Evolutionary conservation across 2,113 vertebrate species (phyloP).

Genomic region (Oryzias celebensis): DNA sequence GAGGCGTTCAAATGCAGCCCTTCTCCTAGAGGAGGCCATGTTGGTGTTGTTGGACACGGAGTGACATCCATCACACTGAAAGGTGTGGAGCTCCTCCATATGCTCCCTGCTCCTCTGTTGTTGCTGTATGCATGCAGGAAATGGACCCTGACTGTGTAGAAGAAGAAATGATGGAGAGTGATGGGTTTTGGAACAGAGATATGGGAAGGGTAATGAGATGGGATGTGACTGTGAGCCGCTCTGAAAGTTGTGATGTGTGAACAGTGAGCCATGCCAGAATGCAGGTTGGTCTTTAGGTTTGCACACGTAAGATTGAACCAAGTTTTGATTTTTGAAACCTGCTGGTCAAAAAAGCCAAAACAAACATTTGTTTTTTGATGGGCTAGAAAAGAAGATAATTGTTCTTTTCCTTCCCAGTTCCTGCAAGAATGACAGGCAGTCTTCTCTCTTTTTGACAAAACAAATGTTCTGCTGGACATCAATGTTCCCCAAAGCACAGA

Average conservation of each 20-base stretch:
- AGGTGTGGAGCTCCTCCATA: slow-evolving; percentile 45
- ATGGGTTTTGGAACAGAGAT: slow-evolving; percentile 55
- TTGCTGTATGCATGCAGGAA: slow-evolving; percentile 29
- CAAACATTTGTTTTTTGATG: too few species aligned
- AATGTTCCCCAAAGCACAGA: too few species aligned
- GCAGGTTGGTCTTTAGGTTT: slow-evolving; percentile 34
- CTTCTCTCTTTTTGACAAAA: too few species aligned
- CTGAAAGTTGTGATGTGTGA: slow-evolving; percentile 28
- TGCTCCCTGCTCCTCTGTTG: slow-evolving; percentile 36
- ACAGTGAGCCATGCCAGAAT: slow-evolving; percentile 22
- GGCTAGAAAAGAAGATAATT: too few species aligned
- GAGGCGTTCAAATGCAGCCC: slow-evolving; percentile 63
- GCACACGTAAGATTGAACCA: slow-evolving; percentile 16
- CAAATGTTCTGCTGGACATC: too few species aligned
- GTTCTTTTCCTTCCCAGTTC: too few species aligned
- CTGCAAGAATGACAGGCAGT: too few species aligned
- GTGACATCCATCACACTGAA: slow-evolving; percentile 61
- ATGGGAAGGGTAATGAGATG: slow-evolving; percentile 41
- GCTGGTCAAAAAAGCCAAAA: neutral
- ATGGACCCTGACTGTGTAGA: slow-evolving; percentile 42
- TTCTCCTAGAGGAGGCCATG: slow-evolving; percentile 17
- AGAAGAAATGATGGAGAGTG: slow-evolving; percentile 27
- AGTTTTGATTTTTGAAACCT: neutral
- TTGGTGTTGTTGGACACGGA: slow-evolving; percentile 48
- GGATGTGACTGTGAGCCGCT: slow-evolving; percentile 33